Evolutionary conservation across 1,140 invertebrate genomes (phyloP), one percentile per base, ranked within the genome.

Genomic region (Cryptotermes secundus): DNA sequence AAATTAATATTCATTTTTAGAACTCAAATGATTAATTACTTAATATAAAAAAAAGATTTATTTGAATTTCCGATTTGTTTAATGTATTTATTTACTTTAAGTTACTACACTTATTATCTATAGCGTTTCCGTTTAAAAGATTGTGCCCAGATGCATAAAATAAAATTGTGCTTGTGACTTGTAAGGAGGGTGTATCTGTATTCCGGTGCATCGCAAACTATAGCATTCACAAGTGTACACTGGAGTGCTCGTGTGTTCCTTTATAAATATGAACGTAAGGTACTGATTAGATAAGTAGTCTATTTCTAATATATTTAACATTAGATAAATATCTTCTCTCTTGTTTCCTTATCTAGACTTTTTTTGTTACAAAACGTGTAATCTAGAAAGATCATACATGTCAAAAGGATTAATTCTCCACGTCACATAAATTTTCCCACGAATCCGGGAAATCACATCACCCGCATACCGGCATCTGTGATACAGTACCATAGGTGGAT

Each of bases 241-340:
- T 72, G 59, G 59, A n/a, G 59, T 72, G 59, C 59, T 72, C 26
- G 59, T 72, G n/a, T 31, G 16, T 31, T 22, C 24, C 2, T 59
- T 26, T n/a, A 72, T 72, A 31, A 72, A 72, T 72, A 65, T 3
- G 59, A n/a, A 65, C 59, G 31, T 72, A 59, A n/a, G 12, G 53
- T 59, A 59, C 26, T n/a, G 59, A 9, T 26, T 72, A 72, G 7
- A 31, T 72, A n/a, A n/a, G 59, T 72, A 19, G 38, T 3, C 38
- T 42, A 59, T 31, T 72, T 31, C 26, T 72, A n/a, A 72, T 72
- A 72, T 72, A 31, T 72, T 72, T 72, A 72, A 72, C 59, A 72
- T 72, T 72, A 72, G 59, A 72, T 72, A 72, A 72, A 72, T 72
- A 72, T 72, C 1, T 31, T 31, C 59, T 72, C 59, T 72, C 1